Conservation (phyloP, 2,797 vertebrate genomes). For the Adrianichthys oophorus region DNA sequence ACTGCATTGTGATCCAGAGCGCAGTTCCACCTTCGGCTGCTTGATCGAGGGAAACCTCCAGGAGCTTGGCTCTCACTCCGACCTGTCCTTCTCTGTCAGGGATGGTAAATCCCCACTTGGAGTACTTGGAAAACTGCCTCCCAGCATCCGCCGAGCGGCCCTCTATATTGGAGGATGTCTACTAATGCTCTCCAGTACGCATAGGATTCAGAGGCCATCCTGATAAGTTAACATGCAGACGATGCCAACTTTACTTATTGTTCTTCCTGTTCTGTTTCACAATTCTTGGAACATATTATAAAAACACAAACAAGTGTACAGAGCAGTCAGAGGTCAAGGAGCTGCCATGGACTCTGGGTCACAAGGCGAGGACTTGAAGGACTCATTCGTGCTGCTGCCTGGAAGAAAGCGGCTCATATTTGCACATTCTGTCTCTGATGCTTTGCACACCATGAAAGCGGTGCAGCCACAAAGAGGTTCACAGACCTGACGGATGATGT, state of each 20-base stretch:
- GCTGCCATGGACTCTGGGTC: constrained; percentile 34
- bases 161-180: constrained; percentile 59
- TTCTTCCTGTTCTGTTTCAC: constrained; percentile 59
- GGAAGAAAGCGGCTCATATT: no score
- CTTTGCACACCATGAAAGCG: no score
- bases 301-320: constrained; percentile 49
- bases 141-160: constrained; percentile 45
- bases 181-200: constrained; percentile 48
- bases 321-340: constrained; percentile 50
- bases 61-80: constrained; percentile 50
- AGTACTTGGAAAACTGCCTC: constrained; percentile 59
- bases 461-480: not conserved
- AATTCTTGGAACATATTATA: constrained; percentile 59
- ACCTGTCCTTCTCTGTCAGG: constrained; percentile 41
- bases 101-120: constrained; percentile 54
- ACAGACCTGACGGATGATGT: not conserved
- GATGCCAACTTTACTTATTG: constrained; percentile 60
- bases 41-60: constrained; percentile 69
- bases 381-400: not conserved
- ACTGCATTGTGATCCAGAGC: constrained; percentile 72
- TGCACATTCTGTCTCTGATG: no score
- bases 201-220: constrained; percentile 43
- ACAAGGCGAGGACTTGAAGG: constrained; percentile 11
- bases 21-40: constrained; percentile 51
- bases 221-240: constrained; percentile 57